Evolutionary conservation across 2,113 vertebrate genomes (phyloP).

Genomic region (Hydrolagus affinis): DNA sequence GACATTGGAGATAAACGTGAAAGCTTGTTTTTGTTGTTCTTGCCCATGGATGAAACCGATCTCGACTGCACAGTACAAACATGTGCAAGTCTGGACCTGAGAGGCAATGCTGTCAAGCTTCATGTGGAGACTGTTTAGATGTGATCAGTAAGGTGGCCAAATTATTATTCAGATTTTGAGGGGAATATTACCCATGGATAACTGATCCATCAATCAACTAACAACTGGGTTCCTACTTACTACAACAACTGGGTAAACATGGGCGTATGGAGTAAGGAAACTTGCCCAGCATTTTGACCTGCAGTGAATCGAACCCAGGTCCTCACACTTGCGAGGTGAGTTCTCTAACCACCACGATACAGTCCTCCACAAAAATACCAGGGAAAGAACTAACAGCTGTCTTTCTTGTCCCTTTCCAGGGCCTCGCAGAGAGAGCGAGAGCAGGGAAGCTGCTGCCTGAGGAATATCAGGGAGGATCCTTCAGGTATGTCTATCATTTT

Average conservation of each 20-base stretch:
- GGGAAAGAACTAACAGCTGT: background rate
- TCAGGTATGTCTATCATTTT: constrained; percentile 64
- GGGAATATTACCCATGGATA: too few relatives aligned
- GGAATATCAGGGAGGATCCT: constrained; percentile 93
- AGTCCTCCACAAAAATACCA: background rate
- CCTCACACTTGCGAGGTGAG: too few relatives aligned
- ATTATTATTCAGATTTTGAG: too few relatives aligned
- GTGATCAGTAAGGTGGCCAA: too few relatives aligned
- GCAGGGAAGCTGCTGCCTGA: constrained; percentile 88
- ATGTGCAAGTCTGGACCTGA: background rate
- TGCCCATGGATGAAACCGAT: background rate
- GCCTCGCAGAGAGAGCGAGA: constrained; percentile 80
- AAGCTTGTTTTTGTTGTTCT: background rate
- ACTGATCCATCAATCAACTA: too few relatives aligned
- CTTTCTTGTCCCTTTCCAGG: constrained; percentile 50
- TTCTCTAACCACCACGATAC: background rate
- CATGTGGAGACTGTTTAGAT: too few relatives aligned
- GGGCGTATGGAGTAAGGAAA: too few relatives aligned
- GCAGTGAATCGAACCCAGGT: too few relatives aligned
- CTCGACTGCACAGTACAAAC: background rate
- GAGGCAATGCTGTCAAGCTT: too few relatives aligned
- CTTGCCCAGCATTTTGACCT: too few relatives aligned
- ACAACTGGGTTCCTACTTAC: too few relatives aligned
- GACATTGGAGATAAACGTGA: background rate
- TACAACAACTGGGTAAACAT: too few relatives aligned